phyloP scores from a whole-genome alignment of 1,140 invertebrate genomes.

The Paralvinella palmiformis region DNA sequence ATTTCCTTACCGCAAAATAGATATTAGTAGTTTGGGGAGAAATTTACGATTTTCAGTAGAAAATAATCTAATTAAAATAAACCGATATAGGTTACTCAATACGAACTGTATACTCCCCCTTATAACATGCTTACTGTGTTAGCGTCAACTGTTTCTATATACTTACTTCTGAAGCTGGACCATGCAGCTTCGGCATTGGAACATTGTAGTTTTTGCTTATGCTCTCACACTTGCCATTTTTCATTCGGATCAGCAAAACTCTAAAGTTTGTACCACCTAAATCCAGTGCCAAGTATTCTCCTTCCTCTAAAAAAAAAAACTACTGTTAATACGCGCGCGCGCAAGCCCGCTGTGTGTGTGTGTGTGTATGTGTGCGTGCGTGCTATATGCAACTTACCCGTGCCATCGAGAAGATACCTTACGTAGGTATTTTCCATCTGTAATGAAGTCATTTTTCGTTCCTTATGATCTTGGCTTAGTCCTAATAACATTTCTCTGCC shows the following conservation, averaged over 20 bases:
- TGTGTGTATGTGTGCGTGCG: not conserved
- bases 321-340: not conserved
- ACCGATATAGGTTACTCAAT: no score
- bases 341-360: not conserved
- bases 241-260: conserved; percentile 75
- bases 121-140: no score
- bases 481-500: conserved; percentile 58
- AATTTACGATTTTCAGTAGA: no score
- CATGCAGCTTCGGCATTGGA: not conserved
- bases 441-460: conserved; percentile 52
- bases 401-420: conserved; percentile 58
- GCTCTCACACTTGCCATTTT: conserved; percentile 28
- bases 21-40: no score
- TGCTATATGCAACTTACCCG: conserved; percentile 46
- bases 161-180: conserved; percentile 7
- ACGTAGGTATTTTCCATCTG: conserved; percentile 66
- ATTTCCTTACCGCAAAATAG: no score
- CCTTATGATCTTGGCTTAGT: conserved; percentile 51
- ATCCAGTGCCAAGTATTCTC: conserved; percentile 93
- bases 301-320: conserved; percentile 64
- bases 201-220: conserved; percentile 14
- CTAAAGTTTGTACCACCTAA: conserved; percentile 98
- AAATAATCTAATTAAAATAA: no score
- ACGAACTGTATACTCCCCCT: no score
- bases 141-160: no score